Evolutionary conservation across 2,888 invertebrate genomes (phyloP).

Genomic region (Drosophila maculinotata): DNA sequence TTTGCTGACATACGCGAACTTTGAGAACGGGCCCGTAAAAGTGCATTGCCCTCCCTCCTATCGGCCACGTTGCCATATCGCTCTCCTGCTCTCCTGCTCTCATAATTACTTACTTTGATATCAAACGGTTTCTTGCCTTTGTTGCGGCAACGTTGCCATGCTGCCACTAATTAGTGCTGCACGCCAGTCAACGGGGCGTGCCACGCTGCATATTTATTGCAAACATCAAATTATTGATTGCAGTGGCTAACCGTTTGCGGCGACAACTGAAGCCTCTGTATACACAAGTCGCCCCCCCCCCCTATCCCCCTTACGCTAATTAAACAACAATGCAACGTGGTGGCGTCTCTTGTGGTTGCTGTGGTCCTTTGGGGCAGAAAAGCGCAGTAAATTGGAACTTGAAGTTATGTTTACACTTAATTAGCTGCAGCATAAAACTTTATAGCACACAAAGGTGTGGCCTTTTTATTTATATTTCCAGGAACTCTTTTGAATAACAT

Average conservation of each 20-base stretch:
- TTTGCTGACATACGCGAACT: background rate
- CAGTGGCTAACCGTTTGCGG: conserved; percentile 23
- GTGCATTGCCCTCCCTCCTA: conserved; percentile 64
- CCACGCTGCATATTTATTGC: conserved; percentile 55
- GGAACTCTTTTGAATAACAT: too few relatives aligned
- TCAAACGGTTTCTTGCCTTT: conserved; percentile 58
- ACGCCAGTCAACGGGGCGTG: background rate
- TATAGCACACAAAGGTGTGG: background rate
- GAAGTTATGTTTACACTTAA: conserved; percentile 59
- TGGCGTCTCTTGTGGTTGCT: background rate
- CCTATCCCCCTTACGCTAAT: conserved; percentile 43
- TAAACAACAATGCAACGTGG: conserved; percentile 49
- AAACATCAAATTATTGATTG: conserved; percentile 77
- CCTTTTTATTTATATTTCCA: too few relatives aligned
- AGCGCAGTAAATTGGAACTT: conserved; percentile 44
- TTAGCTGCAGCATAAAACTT: conserved; percentile 45
- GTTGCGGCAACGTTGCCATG: conserved; percentile 42
- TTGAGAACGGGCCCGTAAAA: conserved; percentile 22
- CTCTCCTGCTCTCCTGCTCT: too few relatives aligned
- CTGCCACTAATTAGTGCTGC: conserved; percentile 67
- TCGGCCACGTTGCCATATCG: conserved; percentile 41
- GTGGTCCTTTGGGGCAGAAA: conserved; percentile 11
- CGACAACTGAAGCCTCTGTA: conserved; percentile 22
- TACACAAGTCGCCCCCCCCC: background rate
- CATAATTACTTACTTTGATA: conserved; percentile 47